These are phyloP conservation scores for Forficula auricularia DNA, from an alignment of 1,140 invertebrate genomes.

Conservation along the genomic window DNA sequence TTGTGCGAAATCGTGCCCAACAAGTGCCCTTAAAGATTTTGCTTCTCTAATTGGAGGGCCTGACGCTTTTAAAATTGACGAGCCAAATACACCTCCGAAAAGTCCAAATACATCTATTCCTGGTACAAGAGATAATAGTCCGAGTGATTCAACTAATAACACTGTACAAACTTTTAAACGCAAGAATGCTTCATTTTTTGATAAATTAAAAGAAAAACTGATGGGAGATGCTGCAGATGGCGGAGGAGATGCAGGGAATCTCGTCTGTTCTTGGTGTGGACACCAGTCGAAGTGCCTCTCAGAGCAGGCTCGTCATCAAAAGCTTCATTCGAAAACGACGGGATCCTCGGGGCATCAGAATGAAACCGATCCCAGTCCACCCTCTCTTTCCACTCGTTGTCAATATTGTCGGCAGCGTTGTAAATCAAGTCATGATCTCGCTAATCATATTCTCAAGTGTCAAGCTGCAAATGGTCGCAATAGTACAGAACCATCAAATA, in stretches of 20 bases:
- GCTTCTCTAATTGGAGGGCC: slow-evolving; percentile 28
- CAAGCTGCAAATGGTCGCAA: slow-evolving; percentile 24
- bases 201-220: slow-evolving; percentile 58
- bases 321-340: slow-evolving; percentile 41
- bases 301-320: slow-evolving; percentile 55
- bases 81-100: not conserved
- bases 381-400: slow-evolving; percentile 48
- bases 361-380: slow-evolving; percentile 20
- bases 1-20: slow-evolving; percentile 24
- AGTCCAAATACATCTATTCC: not conserved
- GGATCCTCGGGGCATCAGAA: slow-evolving; percentile 20
- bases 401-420: slow-evolving; percentile 68
- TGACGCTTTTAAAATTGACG: slow-evolving; percentile 17
- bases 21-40: slow-evolving; percentile 30
- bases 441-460: slow-evolving; percentile 53
- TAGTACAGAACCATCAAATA: slow-evolving; percentile 10
- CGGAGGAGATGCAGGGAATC: slow-evolving; percentile 33
- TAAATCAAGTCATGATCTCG: slow-evolving; percentile 58
- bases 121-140: not conserved
- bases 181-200: slow-evolving; percentile 63
- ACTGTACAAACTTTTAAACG: slow-evolving; percentile 28
- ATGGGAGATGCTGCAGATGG: slow-evolving; percentile 24
- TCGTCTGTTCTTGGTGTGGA: slow-evolving; percentile 53
- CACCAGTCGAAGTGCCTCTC: slow-evolving; percentile 70
- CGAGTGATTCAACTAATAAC: not conserved